Percentiles rank a stretch among this genome's conserved stretches.
These are phyloP conservation scores for Microcaecilia unicolor DNA, from an alignment of 2,797 vertebrate species.

Conservation along the genomic window DNA sequence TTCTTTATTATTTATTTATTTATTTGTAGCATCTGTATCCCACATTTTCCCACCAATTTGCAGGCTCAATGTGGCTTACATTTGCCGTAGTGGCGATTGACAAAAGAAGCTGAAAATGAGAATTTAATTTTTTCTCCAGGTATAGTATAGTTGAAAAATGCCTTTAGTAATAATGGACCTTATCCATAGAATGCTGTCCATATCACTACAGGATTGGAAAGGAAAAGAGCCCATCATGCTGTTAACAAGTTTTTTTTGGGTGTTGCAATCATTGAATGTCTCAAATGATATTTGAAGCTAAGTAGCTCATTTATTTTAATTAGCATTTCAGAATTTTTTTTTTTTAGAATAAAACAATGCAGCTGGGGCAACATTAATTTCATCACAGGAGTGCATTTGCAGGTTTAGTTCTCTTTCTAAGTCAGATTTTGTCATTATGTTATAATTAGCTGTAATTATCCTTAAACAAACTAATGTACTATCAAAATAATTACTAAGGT, in stretches of 20 bases:
- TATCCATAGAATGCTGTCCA: not conserved
- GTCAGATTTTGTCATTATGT: not conserved
- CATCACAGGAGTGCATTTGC: not conserved
- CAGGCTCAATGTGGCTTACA: too few relatives aligned
- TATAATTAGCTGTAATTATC: not conserved
- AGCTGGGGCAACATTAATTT: not conserved
- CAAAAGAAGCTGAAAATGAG: too few relatives aligned
- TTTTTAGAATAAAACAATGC: slow-evolving; percentile 1
- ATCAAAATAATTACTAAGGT: too few relatives aligned
- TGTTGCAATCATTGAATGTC: slow-evolving; percentile 8
- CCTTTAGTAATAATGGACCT: slow-evolving; percentile 4
- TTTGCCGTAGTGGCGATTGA: too few relatives aligned
- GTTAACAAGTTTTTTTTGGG: slow-evolving; percentile 3
- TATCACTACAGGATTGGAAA: not conserved
- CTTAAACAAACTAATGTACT: not conserved
- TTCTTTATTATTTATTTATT: too few relatives aligned
- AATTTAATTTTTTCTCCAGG: slow-evolving; percentile 9
- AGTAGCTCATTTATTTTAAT: slow-evolving; percentile 10
- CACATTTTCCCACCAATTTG: too few relatives aligned
- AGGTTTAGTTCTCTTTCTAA: not conserved
- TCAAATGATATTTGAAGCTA: slow-evolving; percentile 11
- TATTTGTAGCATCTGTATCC: too few relatives aligned
- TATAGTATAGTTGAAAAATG: slow-evolving; percentile 2
- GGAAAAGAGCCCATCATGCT: not conserved
- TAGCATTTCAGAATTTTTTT: slow-evolving; percentile 7